Conservation (phyloP, 2,888 invertebrate genomes). For the Cataglyphis rosenhaueri region DNA sequence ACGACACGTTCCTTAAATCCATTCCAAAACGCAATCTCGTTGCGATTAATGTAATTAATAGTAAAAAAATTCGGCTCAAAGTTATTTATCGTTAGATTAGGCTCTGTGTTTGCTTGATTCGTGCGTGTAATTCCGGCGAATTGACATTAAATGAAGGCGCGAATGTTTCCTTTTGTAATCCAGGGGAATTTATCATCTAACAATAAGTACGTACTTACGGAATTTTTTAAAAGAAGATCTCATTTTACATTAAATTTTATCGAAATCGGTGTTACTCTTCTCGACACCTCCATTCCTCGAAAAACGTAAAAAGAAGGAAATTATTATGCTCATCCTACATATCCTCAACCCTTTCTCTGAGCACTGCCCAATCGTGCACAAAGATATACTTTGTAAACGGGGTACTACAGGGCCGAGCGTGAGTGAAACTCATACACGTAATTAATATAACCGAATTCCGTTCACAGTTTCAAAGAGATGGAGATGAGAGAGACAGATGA, state of each 20-base stretch:
- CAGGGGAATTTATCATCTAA: neutral
- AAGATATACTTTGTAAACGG: constrained; percentile 51
- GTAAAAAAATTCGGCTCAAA: constrained; percentile 40
- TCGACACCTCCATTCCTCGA: neutral
- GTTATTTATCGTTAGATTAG: constrained; percentile 27
- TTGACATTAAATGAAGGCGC: constrained; percentile 7
- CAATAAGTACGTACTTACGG: constrained; percentile 25
- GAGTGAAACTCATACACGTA: constrained; percentile 47
- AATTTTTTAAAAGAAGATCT: constrained; percentile 40
- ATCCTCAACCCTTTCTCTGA: constrained; percentile 71
- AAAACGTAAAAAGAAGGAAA: neutral
- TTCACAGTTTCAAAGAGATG: constrained; percentile 14
- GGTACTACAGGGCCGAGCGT: constrained; percentile 73
- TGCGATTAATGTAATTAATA: constrained; percentile 38
- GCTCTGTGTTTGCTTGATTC: constrained; percentile 15
- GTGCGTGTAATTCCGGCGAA: neutral
- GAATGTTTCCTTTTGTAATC: constrained; percentile 7
- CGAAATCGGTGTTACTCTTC: neutral
- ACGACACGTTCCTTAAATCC: constrained; percentile 43
- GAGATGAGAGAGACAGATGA: neutral
- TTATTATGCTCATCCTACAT: constrained; percentile 73
- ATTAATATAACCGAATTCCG: constrained; percentile 37
- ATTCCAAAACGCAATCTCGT: constrained; percentile 29
- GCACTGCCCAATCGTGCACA: constrained; percentile 77
- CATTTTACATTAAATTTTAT: constrained; percentile 35